A percentile compares a stretch with the other conserved stretches of the same genome.
These are phyloP conservation scores for Philotrypesis tridentata DNA, from an alignment of 1,140 invertebrate genomes.

Conservation along the genomic window DNA sequence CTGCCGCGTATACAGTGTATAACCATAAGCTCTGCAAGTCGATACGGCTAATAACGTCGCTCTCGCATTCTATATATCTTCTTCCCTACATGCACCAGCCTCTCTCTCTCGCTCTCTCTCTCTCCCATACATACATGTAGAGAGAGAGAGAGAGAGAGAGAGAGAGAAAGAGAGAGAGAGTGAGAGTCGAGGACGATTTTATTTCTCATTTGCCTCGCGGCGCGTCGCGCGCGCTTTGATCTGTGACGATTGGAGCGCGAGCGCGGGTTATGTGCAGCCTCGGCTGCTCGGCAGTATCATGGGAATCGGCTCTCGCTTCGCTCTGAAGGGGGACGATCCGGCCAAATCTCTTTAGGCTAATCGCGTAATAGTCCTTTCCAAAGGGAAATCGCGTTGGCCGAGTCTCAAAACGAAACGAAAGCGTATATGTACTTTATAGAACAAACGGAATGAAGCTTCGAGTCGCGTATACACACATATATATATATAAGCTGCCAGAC, in stretches of 20 bases:
- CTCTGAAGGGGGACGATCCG: no score
- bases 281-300: not conserved
- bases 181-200: constrained; percentile 25
- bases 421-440: no score
- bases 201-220: constrained; percentile 43
- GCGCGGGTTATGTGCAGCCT: no score
- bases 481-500: no score
- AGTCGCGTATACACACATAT: not conserved
- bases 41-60: constrained; percentile 40
- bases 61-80: not conserved
- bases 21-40: constrained; percentile 25
- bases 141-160: no score
- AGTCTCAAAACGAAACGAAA: not conserved
- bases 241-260: not conserved
- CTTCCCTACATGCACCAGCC: not conserved
- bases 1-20: not conserved
- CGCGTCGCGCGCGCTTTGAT: constrained; percentile 11
- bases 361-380: not conserved
- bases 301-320: constrained; percentile 18
- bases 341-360: not conserved
- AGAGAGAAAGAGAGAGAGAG: no score
- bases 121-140: not conserved
- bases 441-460: not conserved
- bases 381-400: not conserved
- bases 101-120: no score